These are phyloP conservation scores for Esox niger DNA, from an alignment of 2,113 vertebrate genomes.

Conservation along the genomic window DNA sequence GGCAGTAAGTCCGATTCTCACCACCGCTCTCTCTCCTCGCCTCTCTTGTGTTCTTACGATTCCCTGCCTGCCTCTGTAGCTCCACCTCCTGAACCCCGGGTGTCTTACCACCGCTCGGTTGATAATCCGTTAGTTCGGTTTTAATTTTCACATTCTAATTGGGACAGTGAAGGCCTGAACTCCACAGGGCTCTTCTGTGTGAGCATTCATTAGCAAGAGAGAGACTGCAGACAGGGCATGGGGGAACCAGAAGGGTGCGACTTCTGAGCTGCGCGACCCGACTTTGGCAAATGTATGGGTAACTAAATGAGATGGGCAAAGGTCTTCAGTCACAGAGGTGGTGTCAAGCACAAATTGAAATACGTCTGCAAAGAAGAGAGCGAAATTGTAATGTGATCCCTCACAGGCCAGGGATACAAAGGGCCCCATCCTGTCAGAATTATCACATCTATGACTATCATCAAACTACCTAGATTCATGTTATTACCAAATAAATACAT, in stretches of 20 bases:
- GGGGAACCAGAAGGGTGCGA: constrained; percentile 52
- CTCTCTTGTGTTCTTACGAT: too few relatives aligned
- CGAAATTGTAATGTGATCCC: constrained; percentile 20
- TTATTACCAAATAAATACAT: too few relatives aligned
- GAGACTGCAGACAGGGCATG: constrained; percentile 42
- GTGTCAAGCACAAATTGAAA: constrained; percentile 50
- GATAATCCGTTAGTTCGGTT: constrained; percentile 53
- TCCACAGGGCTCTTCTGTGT: constrained; percentile 42
- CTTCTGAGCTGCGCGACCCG: constrained; percentile 46
- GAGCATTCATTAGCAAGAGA: constrained; percentile 67
- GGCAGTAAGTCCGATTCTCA: too few relatives aligned
- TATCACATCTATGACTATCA: constrained; percentile 26
- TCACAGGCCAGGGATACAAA: constrained; percentile 15
- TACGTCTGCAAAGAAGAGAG: constrained; percentile 30
- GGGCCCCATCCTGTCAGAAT: constrained; percentile 4
- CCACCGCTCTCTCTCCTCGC: too few relatives aligned
- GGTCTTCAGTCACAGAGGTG: constrained; percentile 45
- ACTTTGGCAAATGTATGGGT: constrained; percentile 56
- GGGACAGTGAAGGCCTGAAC: constrained; percentile 48
- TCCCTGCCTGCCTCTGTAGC: too few relatives aligned
- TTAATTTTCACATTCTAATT: constrained; percentile 77
- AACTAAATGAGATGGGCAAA: constrained; percentile 66
- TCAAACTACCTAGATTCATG: too few relatives aligned
- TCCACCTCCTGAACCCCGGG: neutral
- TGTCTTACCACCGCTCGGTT: constrained; percentile 34